Evolutionary conservation across 2,113 vertebrate genomes (phyloP), one percentile per base, ranked within the genome.

Genomic region (Scomber colias): DNA sequence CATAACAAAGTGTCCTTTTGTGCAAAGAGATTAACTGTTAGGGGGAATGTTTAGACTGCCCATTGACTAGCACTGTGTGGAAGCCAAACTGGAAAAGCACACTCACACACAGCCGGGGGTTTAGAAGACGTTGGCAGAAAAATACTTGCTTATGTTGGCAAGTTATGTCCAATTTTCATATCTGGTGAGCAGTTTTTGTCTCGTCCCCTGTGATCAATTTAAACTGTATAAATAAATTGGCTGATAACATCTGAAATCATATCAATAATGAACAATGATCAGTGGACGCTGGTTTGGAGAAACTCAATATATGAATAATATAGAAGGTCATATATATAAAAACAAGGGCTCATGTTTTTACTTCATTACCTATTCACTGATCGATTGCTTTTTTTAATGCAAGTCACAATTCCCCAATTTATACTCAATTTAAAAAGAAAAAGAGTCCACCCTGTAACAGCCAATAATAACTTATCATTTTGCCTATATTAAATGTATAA

Each of bases 1-100:
- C 83, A 77, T 76, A 87, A 93, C 91, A 93, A 92, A 89, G 90
- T 90, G 84, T 17, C 68, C 91, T 92, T 91, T 93, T 93, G 91
- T 92, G 87, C 56, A 35, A 67, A 82, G 90, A 92, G 92, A 92
- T 93, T 93, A 92, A 92, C 89, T 92, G 88, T 90, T 89, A 79
- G 81, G 84, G 91, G 91, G 61, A 91, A 90, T 69, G 71, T 81
- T 92, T 86, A 89, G 83, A 85, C 83, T 77, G 77, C 77, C 76
- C 81, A 81, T 65, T 78, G 81, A 87, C 84, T 86, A 65, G 49
- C 71, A 64, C 79, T 87, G 88, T 77, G 3, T 49, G 78, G 44
- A 67, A 71, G 83, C 83, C 75, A 87, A 88, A 79, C 79, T 85
- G 79, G 67, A 56, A 79, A 78, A 82, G 65, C 73, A 64, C 69